A percentile compares a stretch with the other conserved stretches of the same genome.
Evolutionary conservation across 2,888 invertebrate genomes (phyloP).

Genomic region (Volucella zonaria): DNA sequence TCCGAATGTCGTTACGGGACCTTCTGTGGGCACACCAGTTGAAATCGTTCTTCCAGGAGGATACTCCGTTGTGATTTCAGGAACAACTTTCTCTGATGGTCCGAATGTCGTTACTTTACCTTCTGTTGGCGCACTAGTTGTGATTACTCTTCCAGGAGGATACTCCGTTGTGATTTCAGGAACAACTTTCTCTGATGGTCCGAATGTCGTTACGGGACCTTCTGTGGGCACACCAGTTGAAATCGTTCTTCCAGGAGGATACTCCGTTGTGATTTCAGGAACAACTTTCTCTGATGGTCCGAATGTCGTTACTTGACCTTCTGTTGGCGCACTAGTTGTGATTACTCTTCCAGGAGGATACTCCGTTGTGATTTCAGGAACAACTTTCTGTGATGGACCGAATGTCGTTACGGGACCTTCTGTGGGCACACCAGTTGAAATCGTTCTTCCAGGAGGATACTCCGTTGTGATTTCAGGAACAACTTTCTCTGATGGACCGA

Average conservation of each 20-base stretch:
- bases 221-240: neutral
- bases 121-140: no score
- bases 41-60: neutral
- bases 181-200: neutral
- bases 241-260: neutral
- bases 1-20: no score
- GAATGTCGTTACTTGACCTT: neutral
- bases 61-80: neutral
- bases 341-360: neutral
- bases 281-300: no score
- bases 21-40: neutral
- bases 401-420: conserved; percentile 2
- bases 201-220: no score
- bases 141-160: neutral
- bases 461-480: no score
- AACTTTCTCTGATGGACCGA: no score
- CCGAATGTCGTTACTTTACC: neutral
- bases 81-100: neutral
- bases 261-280: neutral
- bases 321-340: no score
- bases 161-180: neutral
- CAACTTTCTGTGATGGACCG: neutral
- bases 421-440: no score
- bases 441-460: conserved; percentile 1
- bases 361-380: neutral